Conservation (phyloP, 2,113 vertebrate genomes). For the Petroica traversi region DNA sequence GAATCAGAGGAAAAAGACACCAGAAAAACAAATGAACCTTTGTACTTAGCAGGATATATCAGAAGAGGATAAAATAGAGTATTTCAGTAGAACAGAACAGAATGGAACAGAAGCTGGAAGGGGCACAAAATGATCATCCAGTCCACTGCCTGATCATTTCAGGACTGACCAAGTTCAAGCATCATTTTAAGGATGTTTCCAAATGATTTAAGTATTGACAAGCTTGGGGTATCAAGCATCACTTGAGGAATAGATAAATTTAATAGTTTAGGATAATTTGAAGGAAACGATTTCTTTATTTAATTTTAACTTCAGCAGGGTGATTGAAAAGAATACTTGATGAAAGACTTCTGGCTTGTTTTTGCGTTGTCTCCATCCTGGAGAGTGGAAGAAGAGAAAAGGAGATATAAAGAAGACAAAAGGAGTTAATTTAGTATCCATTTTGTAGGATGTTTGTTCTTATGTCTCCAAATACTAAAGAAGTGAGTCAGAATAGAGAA, state of each 20-base stretch:
- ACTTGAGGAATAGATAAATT: neutral
- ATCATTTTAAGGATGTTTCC: neutral
- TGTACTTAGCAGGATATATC: neutral
- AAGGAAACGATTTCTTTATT: slow-evolving; percentile 11
- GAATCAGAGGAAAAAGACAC: neutral
- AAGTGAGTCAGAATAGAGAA: neutral
- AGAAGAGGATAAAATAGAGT: neutral
- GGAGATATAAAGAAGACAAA: neutral
- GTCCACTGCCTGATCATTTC: neutral
- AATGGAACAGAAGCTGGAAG: neutral
- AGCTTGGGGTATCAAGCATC: neutral
- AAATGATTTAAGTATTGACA: neutral
- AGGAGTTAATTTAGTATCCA: neutral
- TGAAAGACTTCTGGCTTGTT: neutral
- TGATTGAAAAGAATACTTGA: neutral
- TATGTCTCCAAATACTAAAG: neutral
- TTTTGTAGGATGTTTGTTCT: neutral
- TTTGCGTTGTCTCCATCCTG: neutral
- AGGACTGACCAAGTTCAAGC: neutral
- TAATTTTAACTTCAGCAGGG: slow-evolving; percentile 11
- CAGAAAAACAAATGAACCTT: neutral
- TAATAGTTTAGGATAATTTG: neutral
- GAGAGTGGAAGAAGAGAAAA: neutral
- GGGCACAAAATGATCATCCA: neutral
- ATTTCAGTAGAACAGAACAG: neutral